Base-by-base conservation (phyloP, 2,113 vertebrate genomes). In the Platysternon megacephalum region DNA sequence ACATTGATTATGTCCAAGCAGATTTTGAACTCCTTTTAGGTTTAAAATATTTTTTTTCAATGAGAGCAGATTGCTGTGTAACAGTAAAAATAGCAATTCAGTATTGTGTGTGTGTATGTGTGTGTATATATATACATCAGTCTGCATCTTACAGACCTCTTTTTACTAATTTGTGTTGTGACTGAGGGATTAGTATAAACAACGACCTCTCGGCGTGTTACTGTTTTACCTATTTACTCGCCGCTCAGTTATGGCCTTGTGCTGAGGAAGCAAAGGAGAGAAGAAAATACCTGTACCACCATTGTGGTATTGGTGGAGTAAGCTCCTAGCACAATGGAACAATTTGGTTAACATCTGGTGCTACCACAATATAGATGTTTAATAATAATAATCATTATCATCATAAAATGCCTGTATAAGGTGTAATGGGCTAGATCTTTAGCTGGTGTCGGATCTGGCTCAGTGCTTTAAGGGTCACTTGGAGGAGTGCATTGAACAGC, bases 71-170 rank as follows among this genome's bases (percentile, higher is more conserved):
- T 48, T 3, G 89, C 53, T 79, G 46, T 87, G 28, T 79, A 52
- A 52, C 88, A 90, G 83, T 55, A 87, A 89, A 93, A 90, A 26
- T 17, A 94, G 44, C 61, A 88, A 52, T 92, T 80, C 48, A 86
- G 26, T 79, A 51, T 10, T 51, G 16, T 82, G 55, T 51, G 44
- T 79, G 8, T 88, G 14, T n/a, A 46, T 51, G 16, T 82, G 55
- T 51, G 44, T 79, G 8, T 88, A 24, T n/a, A 46, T 51, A 79
- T 32, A 14, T 68, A 44, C 19, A 26, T 29, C 80, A 42, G 28
- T 8, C 74, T 78, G 86, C 58, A 46, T 87, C 91, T 93, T 82
- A 17, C 82, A 87, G 79, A 49, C 85, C 56, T 26, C 87, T 96
- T 79, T 55, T 87, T 82, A 86, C 85, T 78, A 84, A 65, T 82